Percentiles rank a stretch among this genome's conserved stretches.
phyloP scores from a whole-genome alignment of 2,888 invertebrate species.

The Synergus laeviventris region DNA sequence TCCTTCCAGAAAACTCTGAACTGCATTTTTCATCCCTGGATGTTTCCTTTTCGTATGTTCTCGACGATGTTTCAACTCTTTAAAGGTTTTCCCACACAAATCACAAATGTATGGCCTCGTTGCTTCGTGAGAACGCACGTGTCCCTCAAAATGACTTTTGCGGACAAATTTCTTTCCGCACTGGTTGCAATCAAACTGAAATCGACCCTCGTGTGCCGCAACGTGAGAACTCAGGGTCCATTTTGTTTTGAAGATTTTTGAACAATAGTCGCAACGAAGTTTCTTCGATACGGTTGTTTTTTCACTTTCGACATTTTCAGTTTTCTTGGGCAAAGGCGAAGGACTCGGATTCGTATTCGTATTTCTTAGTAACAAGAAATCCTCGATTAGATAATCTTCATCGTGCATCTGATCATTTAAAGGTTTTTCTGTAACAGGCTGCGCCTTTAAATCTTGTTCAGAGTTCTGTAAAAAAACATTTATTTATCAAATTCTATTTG shows the following conservation, averaged over 20 bases:
- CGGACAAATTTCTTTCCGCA: slow-evolving; percentile 75
- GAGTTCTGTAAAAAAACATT: slow-evolving; percentile 52
- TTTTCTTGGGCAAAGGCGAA: slow-evolving; percentile 13
- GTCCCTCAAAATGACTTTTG: slow-evolving; percentile 75
- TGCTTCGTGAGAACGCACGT: slow-evolving; percentile 73
- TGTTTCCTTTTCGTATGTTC: slow-evolving; percentile 74
- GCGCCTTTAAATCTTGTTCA: slow-evolving; percentile 55
- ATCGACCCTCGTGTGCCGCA: slow-evolving; percentile 74
- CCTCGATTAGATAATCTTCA: slow-evolving; percentile 61
- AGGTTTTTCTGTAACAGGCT: slow-evolving; percentile 51
- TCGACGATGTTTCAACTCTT: slow-evolving; percentile 72
- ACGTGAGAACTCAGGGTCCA: slow-evolving; percentile 74
- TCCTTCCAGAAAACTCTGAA: slow-evolving; percentile 69
- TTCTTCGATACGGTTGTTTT: slow-evolving; percentile 31
- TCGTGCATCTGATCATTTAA: slow-evolving; percentile 43
- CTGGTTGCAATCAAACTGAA: slow-evolving; percentile 72
- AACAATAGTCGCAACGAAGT: slow-evolving; percentile 72
- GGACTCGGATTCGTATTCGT: slow-evolving; percentile 39
- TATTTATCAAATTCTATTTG: background rate
- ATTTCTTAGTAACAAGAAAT: slow-evolving; percentile 58
- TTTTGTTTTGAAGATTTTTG: slow-evolving; percentile 73
- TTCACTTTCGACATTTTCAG: slow-evolving; percentile 5
- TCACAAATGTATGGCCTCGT: slow-evolving; percentile 73
- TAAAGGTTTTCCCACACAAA: slow-evolving; percentile 73
- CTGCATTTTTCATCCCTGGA: slow-evolving; percentile 66